A percentile compares a stretch with the other conserved stretches of the same genome.
phyloP scores from a whole-genome alignment of 2,888 invertebrate genomes.

The Neoaliturus tenellus region DNA sequence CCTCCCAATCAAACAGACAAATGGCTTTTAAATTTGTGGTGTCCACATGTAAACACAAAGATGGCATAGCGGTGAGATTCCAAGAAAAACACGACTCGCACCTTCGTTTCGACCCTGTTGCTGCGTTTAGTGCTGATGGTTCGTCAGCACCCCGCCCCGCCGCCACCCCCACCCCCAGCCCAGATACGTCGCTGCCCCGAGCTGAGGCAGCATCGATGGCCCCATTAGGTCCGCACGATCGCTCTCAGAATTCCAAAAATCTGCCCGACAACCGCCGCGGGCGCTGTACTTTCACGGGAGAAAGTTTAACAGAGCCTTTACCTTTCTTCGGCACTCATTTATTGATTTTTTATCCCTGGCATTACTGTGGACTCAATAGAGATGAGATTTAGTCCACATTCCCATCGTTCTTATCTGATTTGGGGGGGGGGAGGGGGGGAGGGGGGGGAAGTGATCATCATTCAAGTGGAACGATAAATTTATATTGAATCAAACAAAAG shows the following conservation, averaged over 20 bases:
- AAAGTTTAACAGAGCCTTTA: conserved; percentile 33
- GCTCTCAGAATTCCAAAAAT: conserved; percentile 44
- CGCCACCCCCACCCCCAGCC: neutral
- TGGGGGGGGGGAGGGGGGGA: neutral
- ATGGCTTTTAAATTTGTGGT: no score
- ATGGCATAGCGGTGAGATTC: no score
- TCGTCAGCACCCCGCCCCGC: neutral
- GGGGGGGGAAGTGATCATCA: neutral
- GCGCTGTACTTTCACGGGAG: conserved; percentile 36
- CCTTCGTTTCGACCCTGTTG: no score
- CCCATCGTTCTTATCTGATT: neutral
- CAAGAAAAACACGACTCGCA: no score
- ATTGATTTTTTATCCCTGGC: conserved; percentile 22
- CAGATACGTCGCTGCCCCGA: neutral
- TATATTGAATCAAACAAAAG: no score
- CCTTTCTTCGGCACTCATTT: conserved; percentile 36
- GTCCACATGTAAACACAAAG: no score
- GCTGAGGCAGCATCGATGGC: conserved; percentile 39
- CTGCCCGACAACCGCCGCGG: conserved; percentile 12
- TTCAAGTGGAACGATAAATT: no score
- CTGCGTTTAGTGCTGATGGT: no score
- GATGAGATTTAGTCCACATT: neutral
- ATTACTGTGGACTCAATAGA: neutral
- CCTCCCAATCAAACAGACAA: no score
- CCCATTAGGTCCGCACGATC: conserved; percentile 23